A percentile compares a stretch with the other conserved stretches of the same genome.
phyloP scores from a whole-genome alignment of 2,888 invertebrate species.

The Trilocha varians region DNA sequence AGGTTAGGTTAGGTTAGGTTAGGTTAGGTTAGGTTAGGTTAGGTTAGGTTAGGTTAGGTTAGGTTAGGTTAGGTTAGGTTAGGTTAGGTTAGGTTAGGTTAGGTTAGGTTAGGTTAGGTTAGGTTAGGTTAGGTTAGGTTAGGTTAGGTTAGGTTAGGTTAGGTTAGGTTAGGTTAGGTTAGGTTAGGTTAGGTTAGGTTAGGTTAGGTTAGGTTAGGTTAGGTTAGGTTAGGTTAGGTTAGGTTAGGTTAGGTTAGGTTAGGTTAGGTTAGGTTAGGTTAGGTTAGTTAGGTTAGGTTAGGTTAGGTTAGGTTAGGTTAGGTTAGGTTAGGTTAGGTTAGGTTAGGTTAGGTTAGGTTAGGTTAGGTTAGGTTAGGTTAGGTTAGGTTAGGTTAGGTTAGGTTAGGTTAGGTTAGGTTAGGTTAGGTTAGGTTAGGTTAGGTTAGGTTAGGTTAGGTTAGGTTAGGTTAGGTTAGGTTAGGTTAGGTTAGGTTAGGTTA shows the following conservation, averaged over 20 bases:
- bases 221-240: conserved; percentile 7
- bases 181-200: conserved; percentile 6
- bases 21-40: conserved; percentile 7
- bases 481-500: conserved; percentile 14
- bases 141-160: conserved; percentile 4
- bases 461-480: conserved; percentile 17
- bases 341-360: conserved; percentile 12
- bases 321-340: conserved; percentile 12
- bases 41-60: conserved; percentile 8
- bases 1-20: conserved; percentile 4
- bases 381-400: conserved; percentile 16
- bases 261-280: conserved; percentile 6
- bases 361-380: conserved; percentile 18
- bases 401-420: conserved; percentile 18
- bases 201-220: conserved; percentile 7
- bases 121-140: conserved; percentile 5
- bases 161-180: conserved; percentile 5
- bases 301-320: conserved; percentile 10
- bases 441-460: conserved; percentile 19
- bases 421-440: conserved; percentile 21
- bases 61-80: conserved; percentile 8
- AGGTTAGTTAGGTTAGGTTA: conserved; percentile 7
- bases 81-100: conserved; percentile 7
- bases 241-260: conserved; percentile 11
- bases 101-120: conserved; percentile 8